Evolutionary conservation across 2,113 vertebrate genomes (phyloP).

Genomic region (Myotis yumanensis): DNA sequence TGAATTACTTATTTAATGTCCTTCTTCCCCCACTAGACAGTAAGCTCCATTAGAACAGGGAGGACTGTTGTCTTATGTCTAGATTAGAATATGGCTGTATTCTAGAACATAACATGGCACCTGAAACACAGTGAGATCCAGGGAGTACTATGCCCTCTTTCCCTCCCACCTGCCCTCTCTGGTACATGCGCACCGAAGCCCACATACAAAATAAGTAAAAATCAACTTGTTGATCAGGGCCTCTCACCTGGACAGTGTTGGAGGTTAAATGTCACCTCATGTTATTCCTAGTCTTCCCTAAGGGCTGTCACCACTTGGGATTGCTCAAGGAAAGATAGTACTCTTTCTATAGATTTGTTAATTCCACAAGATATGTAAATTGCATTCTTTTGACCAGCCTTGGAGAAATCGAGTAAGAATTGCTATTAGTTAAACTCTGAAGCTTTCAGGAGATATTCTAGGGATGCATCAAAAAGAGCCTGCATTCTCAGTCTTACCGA

Average conservation of each 20-base stretch:
- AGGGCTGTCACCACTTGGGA: not conserved
- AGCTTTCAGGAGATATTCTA: not conserved
- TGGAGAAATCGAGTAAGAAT: not conserved
- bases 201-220: not conserved
- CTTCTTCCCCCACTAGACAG: not conserved
- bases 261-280: slow-evolving; percentile 9
- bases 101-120: not conserved
- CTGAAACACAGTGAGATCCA: not conserved
- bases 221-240: not conserved
- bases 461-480: not conserved
- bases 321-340: not conserved
- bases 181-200: not conserved
- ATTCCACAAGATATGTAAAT: not conserved
- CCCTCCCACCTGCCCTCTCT: not conserved
- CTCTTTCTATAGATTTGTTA: not conserved
- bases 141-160: not conserved
- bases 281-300: not conserved
- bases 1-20: not conserved
- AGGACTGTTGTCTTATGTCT: not conserved
- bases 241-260: not conserved
- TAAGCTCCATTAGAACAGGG: not conserved
- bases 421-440: not conserved
- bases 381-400: not conserved
- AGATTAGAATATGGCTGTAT: too few relatives aligned
- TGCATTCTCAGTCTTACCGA: not conserved